phyloP scores from a whole-genome alignment of 2,888 invertebrate species.

The Dryococelus australis region DNA sequence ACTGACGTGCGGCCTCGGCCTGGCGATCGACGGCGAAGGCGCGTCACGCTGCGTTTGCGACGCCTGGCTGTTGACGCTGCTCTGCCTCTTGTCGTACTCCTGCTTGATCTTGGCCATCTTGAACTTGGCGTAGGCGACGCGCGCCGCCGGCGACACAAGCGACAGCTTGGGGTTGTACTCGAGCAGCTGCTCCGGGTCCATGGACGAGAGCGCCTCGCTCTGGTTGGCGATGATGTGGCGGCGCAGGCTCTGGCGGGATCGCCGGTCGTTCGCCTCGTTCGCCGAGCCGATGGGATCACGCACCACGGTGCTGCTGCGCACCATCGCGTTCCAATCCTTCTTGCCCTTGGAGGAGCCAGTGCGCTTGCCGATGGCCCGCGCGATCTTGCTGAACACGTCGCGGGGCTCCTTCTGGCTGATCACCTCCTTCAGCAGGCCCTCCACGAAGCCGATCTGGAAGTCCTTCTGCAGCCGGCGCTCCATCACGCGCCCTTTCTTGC shows the following conservation, averaged over 20 bases:
- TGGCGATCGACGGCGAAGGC: constrained; percentile 41
- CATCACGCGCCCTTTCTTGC: constrained; percentile 86
- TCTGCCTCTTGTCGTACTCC: constrained; percentile 58
- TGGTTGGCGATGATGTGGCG: constrained; percentile 74
- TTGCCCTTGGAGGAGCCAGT: constrained; percentile 53
- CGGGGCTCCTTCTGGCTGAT: constrained; percentile 69
- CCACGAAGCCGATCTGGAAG: constrained; percentile 89
- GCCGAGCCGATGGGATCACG: constrained; percentile 82
- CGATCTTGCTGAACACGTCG: constrained; percentile 85
- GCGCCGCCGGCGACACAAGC: constrained; percentile 76
- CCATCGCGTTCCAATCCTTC: constrained; percentile 85
- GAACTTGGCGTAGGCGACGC: constrained; percentile 88
- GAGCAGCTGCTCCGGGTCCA: constrained; percentile 77
- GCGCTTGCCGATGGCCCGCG: constrained; percentile 75
- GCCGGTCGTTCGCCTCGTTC: constrained; percentile 69
- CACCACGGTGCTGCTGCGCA: constrained; percentile 69
- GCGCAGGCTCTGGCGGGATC: constrained; percentile 75
- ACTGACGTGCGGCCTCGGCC: constrained; percentile 46
- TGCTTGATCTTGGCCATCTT: constrained; percentile 77
- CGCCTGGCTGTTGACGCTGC: constrained; percentile 36
- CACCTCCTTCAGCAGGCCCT: constrained; percentile 79
- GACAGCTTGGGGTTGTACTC: constrained; percentile 84
- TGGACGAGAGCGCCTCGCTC: constrained; percentile 66
- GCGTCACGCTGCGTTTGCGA: constrained; percentile 32
- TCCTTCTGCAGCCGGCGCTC: constrained; percentile 86